phyloP scores from a whole-genome alignment of 2,113 vertebrate species.

The Oenanthe oenanthe region DNA sequence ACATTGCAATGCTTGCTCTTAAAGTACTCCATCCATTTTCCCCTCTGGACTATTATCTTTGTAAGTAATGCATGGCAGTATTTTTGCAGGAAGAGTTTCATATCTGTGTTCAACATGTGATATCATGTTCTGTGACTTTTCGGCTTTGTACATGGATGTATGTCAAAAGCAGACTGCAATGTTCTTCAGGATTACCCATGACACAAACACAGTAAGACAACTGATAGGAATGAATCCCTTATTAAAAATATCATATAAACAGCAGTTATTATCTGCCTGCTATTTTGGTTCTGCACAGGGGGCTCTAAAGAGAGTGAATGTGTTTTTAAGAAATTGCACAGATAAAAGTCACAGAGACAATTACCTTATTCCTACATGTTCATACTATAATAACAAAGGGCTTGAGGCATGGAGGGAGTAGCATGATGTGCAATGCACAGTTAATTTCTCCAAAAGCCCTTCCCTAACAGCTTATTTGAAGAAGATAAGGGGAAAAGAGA shows the following conservation, averaged over 20 bases:
- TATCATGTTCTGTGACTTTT: not conserved
- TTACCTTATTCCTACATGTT: not conserved
- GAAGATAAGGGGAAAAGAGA: not conserved
- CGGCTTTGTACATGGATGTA: not conserved
- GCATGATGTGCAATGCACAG: not conserved
- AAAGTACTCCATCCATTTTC: not conserved
- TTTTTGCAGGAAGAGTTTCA: not conserved
- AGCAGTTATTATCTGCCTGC: not conserved
- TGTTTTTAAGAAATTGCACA: not conserved
- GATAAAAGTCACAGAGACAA: slow-evolving; percentile 19
- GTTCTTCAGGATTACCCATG: not conserved
- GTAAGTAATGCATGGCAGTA: not conserved
- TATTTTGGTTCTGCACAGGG: not conserved
- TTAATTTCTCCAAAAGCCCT: not conserved
- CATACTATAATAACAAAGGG: not conserved
- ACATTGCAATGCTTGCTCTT: not conserved
- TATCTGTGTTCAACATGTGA: not conserved
- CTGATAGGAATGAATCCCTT: not conserved
- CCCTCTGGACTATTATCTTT: not conserved
- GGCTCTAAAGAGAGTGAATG: slow-evolving; percentile 22
- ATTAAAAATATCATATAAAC: slow-evolving; percentile 14
- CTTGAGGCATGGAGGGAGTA: not conserved
- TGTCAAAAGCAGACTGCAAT: not conserved
- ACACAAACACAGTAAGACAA: not conserved
- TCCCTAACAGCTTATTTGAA: not conserved